Conservation (phyloP, 1,140 invertebrate species). For the Zophobas atratus region DNA sequence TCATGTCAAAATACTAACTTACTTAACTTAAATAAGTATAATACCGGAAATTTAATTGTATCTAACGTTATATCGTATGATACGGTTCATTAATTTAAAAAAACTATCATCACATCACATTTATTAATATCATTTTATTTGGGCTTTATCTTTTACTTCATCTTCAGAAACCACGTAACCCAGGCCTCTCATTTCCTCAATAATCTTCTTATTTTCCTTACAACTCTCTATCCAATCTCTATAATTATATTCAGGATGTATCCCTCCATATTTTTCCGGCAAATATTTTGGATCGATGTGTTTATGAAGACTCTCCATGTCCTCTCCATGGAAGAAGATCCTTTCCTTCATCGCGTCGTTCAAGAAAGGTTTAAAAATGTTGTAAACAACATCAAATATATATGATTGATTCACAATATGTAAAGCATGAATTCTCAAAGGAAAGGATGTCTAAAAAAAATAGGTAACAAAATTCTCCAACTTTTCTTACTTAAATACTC, state of each 20-base stretch:
- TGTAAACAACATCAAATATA: conserved; percentile 84
- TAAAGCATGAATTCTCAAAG: conserved; percentile 80
- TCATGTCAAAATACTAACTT: no score
- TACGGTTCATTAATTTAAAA: no score
- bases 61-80: no score
- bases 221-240: conserved; percentile 81
- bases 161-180: conserved; percentile 70
- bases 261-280: conserved; percentile 79
- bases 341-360: conserved; percentile 77
- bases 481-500: conserved; percentile 63
- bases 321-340: conserved; percentile 83
- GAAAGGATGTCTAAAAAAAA: conserved; percentile 77
- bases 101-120: conserved; percentile 3
- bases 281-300: conserved; percentile 80
- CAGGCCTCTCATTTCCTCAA: conserved; percentile 75
- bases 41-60: no score
- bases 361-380: conserved; percentile 83
- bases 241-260: conserved; percentile 80
- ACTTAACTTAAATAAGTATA: no score
- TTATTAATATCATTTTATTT: background rate
- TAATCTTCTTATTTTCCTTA: conserved; percentile 71
- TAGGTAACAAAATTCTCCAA: background rate
- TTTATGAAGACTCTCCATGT: conserved; percentile 83
- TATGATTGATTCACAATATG: conserved; percentile 86
- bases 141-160: conserved; percentile 6